These are phyloP conservation scores for Meriones psammophilus DNA, from an alignment of 2,797 vertebrate species.

Conservation along the genomic window DNA sequence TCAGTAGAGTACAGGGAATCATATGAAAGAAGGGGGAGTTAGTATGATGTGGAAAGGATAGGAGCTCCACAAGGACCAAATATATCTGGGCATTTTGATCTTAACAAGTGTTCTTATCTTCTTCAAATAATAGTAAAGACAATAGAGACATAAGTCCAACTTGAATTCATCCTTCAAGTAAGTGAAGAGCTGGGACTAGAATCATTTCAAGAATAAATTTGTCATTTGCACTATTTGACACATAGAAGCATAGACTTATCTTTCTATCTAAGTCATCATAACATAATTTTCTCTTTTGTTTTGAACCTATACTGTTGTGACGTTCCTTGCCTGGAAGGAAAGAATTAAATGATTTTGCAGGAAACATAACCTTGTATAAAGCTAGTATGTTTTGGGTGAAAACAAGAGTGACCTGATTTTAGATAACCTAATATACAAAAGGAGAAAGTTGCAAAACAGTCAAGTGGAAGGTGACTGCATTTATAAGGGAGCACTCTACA, in stretches of 20 bases:
- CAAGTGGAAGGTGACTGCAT: conserved; percentile 43
- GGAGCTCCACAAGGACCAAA: too few species aligned
- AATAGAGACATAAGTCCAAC: conserved; percentile 30
- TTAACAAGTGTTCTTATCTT: conserved; percentile 26
- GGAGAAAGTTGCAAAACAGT: conserved; percentile 58
- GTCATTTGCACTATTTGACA: conserved; percentile 48
- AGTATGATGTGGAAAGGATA: too few species aligned
- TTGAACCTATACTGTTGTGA: conserved; percentile 47
- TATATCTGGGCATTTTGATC: not conserved
- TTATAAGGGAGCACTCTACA: conserved; percentile 61
- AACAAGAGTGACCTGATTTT: conserved; percentile 67
- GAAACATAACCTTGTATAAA: conserved; percentile 58
- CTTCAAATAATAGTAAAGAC: conserved; percentile 47
- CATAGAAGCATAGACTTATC: conserved; percentile 31
- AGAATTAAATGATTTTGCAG: conserved; percentile 14
- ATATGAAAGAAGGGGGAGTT: too few species aligned
- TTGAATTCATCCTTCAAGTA: conserved; percentile 26
- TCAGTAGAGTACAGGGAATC: too few species aligned
- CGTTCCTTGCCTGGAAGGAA: conserved; percentile 14
- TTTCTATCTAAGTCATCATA: not conserved
- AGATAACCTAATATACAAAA: conserved; percentile 60
- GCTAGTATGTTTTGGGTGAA: conserved; percentile 36
- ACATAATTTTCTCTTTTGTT: conserved; percentile 36
- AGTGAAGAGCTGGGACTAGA: conserved; percentile 44
- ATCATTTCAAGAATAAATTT: conserved; percentile 41